These are phyloP conservation scores for Euwallacea similis DNA, from an alignment of 1,140 invertebrate species.

Conservation along the genomic window DNA sequence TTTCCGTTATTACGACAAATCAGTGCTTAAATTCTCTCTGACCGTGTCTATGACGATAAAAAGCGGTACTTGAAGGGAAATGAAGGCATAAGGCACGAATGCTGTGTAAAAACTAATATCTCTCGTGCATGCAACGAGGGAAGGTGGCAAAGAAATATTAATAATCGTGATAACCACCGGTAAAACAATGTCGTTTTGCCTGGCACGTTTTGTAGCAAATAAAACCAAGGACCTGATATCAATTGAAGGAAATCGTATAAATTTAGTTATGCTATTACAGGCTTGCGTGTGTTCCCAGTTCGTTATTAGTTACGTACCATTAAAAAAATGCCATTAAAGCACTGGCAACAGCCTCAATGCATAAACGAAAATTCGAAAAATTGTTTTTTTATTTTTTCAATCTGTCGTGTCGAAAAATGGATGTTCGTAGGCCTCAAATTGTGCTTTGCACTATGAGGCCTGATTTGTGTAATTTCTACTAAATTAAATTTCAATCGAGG, in stretches of 20 bases:
- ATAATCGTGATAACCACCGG: constrained; percentile 13
- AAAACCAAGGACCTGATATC: constrained; percentile 14
- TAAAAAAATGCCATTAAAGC: background rate
- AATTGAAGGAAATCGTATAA: constrained; percentile 23
- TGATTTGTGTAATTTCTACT: constrained; percentile 10
- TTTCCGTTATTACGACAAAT: too few relatives aligned
- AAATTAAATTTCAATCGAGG: constrained; percentile 27
- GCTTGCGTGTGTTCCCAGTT: constrained; percentile 2
- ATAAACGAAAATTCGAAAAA: too few relatives aligned
- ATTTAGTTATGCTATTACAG: constrained; percentile 17
- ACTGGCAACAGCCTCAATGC: too few relatives aligned
- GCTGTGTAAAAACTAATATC: constrained; percentile 15
- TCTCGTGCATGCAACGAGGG: constrained; percentile 7
- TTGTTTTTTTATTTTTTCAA: too few relatives aligned
- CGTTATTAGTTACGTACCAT: background rate
- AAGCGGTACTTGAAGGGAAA: too few relatives aligned
- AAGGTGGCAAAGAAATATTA: constrained; percentile 22
- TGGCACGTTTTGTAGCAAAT: constrained; percentile 13
- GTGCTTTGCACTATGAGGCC: too few relatives aligned
- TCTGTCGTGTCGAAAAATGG: too few relatives aligned
- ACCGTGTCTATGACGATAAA: background rate
- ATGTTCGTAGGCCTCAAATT: too few relatives aligned
- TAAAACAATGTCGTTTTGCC: constrained; percentile 21
- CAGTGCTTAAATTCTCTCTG: background rate
- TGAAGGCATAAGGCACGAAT: constrained; percentile 6